These are phyloP conservation scores for Smutsia temminckii DNA, from an alignment of 2,797 vertebrate species.

Conservation along the genomic window DNA sequence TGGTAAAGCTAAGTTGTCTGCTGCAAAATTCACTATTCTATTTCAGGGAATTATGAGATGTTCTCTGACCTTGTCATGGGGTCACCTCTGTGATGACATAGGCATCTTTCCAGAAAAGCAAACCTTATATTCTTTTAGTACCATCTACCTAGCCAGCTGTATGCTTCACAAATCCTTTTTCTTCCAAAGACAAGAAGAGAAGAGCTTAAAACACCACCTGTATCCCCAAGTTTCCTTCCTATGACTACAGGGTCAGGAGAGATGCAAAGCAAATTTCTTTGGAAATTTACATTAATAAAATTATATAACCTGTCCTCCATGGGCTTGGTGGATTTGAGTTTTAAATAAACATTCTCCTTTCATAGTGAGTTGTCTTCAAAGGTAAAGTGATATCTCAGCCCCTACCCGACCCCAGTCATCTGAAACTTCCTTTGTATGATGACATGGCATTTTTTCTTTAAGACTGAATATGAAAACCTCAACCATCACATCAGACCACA, in stretches of 20 bases:
- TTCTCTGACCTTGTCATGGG: neutral
- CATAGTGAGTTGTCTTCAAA: neutral
- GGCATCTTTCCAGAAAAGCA: constrained; percentile 7
- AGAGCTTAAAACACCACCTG: neutral
- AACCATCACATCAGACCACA: constrained; percentile 75
- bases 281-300: neutral
- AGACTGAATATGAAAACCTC: constrained; percentile 78
- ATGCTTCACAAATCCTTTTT: constrained; percentile 3
- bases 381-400: neutral
- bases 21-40: constrained; percentile 25
- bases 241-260: neutral
- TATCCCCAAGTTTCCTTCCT: neutral
- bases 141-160: neutral
- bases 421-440: constrained; percentile 3
- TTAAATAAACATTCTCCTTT: constrained; percentile 27
- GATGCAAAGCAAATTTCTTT: neutral
- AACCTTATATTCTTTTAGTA: constrained; percentile 13
- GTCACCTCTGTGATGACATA: neutral
- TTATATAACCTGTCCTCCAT: neutral
- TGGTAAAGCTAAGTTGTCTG: neutral
- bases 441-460: constrained; percentile 67
- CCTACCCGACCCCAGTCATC: neutral
- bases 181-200: neutral
- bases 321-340: neutral
- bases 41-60: constrained; percentile 20